Base-by-base conservation (phyloP, 2,113 vertebrate genomes). In the Ictalurus furcatus region DNA sequence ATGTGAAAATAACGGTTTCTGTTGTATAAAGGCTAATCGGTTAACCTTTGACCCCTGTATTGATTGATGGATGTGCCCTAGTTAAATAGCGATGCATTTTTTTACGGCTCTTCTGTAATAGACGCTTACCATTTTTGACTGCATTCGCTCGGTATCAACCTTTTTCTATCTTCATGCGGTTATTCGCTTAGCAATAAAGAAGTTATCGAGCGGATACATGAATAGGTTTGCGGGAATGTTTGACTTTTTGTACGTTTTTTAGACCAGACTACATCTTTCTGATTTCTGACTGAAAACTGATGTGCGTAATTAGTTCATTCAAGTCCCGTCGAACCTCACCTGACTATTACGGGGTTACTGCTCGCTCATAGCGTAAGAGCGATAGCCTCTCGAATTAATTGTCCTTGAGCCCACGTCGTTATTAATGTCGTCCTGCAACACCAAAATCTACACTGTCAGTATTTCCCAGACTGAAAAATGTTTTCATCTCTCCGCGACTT, bases 391-490 rank as follows among this genome's bases (percentile, higher is more conserved):
- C 16, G 54, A 34, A n/a, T 81, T 4, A 30, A 81, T 9, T 19
- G 79, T 81, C 54, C n/a, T 81, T 23, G 54, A 81, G 17, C 16
- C n/a, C 17, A 1, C 34, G 52, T 21, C 16, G 54, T 81, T 58
- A 81, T 81, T 81, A 30, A 81, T 8, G 16, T 48, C 25, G 23
- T 48, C 21, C 40, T 48, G 23, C 40, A 14, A 78, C 40, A 14
- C 1, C 3, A 6, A 59, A 56, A 19, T 34, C 16, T 23, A 61
- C 3, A 4, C 56, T 61, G 78, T 80, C 28, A 14, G 48, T 14
- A n/a, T 80, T 23, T 59, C 8, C 61, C 61, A 69, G 87, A 56
- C 87, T 71, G 63, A 56, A 88, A 71, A 88, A 40, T 40, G n/a
- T 25, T 88, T 67, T 81, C 76, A 81, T 71, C 52, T 44, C 8